phyloP scores from a whole-genome alignment of 2,888 invertebrate species.

The Drosophila diplacantha region DNA sequence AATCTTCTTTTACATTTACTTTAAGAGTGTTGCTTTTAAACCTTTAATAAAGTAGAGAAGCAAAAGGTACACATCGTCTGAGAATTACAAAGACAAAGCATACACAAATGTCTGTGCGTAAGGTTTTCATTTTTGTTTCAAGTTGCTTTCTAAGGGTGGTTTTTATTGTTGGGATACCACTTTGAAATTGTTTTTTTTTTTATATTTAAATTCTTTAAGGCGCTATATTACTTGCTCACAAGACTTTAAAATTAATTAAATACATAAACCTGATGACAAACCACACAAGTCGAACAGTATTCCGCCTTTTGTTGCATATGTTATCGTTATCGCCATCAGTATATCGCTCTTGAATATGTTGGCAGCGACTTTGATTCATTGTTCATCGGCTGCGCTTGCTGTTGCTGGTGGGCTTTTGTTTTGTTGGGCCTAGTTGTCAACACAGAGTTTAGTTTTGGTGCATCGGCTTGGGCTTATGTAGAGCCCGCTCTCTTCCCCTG shows the following conservation, averaged over 20 bases:
- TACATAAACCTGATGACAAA: too few relatives aligned
- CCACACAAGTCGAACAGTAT: too few relatives aligned
- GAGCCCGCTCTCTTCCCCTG: neutral
- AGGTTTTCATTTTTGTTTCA: neutral
- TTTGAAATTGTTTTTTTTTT: too few relatives aligned
- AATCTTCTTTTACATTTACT: neutral
- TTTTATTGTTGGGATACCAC: neutral
- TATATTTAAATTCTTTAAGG: neutral
- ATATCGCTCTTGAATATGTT: slow-evolving; percentile 9
- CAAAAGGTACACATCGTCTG: neutral
- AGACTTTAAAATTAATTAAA: neutral
- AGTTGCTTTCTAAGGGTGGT: neutral
- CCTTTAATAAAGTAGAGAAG: neutral
- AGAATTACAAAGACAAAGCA: too few relatives aligned
- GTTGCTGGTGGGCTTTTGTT: slow-evolving; percentile 50
- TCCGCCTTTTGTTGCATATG: neutral
- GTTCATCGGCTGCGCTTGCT: slow-evolving; percentile 4
- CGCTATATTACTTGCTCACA: neutral
- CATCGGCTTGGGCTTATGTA: slow-evolving; percentile 57
- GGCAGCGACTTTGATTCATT: slow-evolving; percentile 18
- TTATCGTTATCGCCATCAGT: slow-evolving; percentile 22
- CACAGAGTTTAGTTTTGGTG: slow-evolving; percentile 42
- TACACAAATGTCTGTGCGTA: neutral
- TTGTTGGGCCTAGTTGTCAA: slow-evolving; percentile 55
- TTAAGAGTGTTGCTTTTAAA: neutral